Conservation (phyloP, 2,797 vertebrate genomes). For the Neomorphus geoffroyi region DNA sequence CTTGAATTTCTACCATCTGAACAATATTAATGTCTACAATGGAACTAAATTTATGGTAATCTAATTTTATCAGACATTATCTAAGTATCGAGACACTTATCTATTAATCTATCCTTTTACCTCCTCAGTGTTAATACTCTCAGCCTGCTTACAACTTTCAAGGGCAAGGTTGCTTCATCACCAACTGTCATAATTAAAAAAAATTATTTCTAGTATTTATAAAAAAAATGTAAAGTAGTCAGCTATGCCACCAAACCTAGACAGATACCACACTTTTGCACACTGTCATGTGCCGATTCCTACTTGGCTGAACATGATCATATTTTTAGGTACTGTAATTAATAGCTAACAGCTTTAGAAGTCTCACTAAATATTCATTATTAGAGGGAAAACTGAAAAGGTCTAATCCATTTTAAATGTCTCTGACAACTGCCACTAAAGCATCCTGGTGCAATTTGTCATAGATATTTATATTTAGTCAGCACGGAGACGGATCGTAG, state of each 20-base stretch:
- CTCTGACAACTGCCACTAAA: conserved; percentile 68
- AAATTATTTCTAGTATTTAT: background rate
- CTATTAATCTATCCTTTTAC: conserved; percentile 31
- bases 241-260: background rate
- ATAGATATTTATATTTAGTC: conserved; percentile 63
- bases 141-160: background rate
- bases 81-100: background rate
- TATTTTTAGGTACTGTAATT: conserved; percentile 62
- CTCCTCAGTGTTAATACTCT: background rate
- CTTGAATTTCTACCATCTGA: conserved; percentile 2
- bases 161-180: background rate
- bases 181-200: background rate
- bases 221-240: background rate
- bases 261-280: background rate
- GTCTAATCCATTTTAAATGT: conserved; percentile 55
- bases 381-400: background rate
- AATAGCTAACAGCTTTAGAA: conserved; percentile 42
- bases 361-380: conserved; percentile 47
- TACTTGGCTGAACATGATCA: background rate
- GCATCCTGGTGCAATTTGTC: conserved; percentile 38
- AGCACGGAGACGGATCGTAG: background rate
- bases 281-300: background rate
- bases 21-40: background rate
- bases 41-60: conserved; percentile 41
- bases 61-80: background rate